These are phyloP conservation scores for Heliconius eleuchia DNA, from an alignment of 1,140 invertebrate species.

Conservation along the genomic window DNA sequence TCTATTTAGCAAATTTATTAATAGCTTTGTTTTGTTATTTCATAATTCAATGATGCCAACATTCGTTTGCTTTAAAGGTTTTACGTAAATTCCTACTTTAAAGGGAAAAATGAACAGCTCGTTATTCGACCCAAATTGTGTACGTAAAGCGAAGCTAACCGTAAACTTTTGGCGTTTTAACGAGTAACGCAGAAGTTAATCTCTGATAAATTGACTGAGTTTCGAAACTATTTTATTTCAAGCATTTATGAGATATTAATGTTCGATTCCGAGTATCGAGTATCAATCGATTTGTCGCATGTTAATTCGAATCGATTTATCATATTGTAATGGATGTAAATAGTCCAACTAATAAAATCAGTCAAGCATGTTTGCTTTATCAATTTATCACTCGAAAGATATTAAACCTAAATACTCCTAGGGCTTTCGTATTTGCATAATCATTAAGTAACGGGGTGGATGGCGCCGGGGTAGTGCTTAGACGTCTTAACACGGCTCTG, in stretches of 20 bases:
- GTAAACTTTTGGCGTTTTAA: slow-evolving; percentile 57
- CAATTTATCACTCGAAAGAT: slow-evolving; percentile 59
- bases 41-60: slow-evolving; percentile 48
- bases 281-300: slow-evolving; percentile 14
- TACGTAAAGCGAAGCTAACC: slow-evolving; percentile 52
- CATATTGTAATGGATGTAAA: slow-evolving; percentile 38
- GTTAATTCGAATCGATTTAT: slow-evolving; percentile 36
- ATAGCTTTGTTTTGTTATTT: slow-evolving; percentile 49
- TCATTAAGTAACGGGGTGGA: slow-evolving; percentile 54
- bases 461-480: slow-evolving; percentile 36
- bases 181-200: slow-evolving; percentile 52
- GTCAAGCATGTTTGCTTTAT: slow-evolving; percentile 43
- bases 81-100: slow-evolving; percentile 48
- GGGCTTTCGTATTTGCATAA: slow-evolving; percentile 67
- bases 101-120: slow-evolving; percentile 58
- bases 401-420: slow-evolving; percentile 56
- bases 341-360: slow-evolving; percentile 41
- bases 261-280: slow-evolving; percentile 7
- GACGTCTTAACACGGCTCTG: slow-evolving; percentile 30
- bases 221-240: slow-evolving; percentile 28
- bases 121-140: slow-evolving; percentile 58
- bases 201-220: slow-evolving; percentile 47
- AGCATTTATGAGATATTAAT: slow-evolving; percentile 17
- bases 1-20: not conserved
- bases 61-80: slow-evolving; percentile 45